Evolutionary conservation across 1,140 invertebrate genomes (phyloP).

Genomic region (Chlorops oryzae): DNA sequence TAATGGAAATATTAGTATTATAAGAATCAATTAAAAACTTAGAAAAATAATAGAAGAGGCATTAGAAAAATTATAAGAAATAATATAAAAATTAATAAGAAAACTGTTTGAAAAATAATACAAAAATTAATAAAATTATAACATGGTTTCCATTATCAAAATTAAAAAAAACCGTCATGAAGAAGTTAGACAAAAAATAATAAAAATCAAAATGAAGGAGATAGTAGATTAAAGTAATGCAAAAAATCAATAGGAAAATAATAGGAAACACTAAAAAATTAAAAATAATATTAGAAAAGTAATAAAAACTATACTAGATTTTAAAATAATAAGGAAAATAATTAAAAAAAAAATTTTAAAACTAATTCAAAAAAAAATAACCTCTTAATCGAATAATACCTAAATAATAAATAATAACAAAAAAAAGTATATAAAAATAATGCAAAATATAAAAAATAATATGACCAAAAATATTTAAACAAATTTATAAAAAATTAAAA

Average conservation of each 20-base stretch:
- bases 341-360: neutral
- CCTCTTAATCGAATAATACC: neutral
- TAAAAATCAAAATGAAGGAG: neutral
- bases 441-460: neutral
- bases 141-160: too few species aligned
- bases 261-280: neutral
- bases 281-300: neutral
- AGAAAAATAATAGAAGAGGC: neutral
- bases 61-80: too few species aligned
- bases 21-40: too few species aligned
- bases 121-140: too few species aligned
- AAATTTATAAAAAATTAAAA: too few species aligned
- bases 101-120: too few species aligned
- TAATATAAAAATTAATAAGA: too few species aligned
- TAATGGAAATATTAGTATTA: too few species aligned
- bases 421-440: neutral
- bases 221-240: neutral
- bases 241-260: neutral
- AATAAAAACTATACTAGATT: neutral
- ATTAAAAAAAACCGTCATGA: too few species aligned
- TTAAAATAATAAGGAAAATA: neutral
- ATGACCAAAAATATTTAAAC: neutral
- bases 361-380: neutral
- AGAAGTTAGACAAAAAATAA: neutral
- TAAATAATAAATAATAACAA: neutral